Conservation (phyloP, 2,888 invertebrate genomes). For the Lutraria lutraria region DNA sequence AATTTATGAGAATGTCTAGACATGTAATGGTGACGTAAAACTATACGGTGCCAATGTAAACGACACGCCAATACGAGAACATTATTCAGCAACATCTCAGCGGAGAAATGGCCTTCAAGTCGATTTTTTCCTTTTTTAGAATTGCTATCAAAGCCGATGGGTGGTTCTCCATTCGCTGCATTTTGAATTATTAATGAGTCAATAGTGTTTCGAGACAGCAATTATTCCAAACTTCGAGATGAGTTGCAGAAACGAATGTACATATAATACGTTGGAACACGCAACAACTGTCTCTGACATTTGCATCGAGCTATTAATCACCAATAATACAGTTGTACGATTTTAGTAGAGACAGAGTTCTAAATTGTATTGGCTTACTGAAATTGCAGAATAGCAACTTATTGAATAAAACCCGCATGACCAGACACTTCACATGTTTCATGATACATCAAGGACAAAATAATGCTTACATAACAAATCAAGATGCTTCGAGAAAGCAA, state of each 20-base stretch:
- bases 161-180: background rate
- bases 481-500: no score
- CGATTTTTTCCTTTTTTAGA: background rate
- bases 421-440: background rate
- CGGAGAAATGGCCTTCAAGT: conserved; percentile 7
- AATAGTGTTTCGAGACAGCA: background rate
- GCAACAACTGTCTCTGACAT: background rate
- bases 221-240: background rate
- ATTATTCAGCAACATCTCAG: background rate
- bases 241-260: background rate
- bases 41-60: background rate
- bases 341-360: background rate
- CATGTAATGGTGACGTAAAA: background rate
- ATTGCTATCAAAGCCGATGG: background rate
- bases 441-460: no score
- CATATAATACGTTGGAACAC: background rate
- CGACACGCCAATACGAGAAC: background rate
- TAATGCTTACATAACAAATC: no score
- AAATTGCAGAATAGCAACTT: background rate
- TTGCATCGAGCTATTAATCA: conserved; percentile 8
- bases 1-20: background rate
- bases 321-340: background rate
- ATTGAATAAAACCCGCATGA: background rate
- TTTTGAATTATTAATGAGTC: background rate
- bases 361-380: background rate